Percentiles rank a stretch among this genome's conserved stretches.
Conservation (phyloP, 2,888 invertebrate species). For the Steinernema hermaphroditum region DNA sequence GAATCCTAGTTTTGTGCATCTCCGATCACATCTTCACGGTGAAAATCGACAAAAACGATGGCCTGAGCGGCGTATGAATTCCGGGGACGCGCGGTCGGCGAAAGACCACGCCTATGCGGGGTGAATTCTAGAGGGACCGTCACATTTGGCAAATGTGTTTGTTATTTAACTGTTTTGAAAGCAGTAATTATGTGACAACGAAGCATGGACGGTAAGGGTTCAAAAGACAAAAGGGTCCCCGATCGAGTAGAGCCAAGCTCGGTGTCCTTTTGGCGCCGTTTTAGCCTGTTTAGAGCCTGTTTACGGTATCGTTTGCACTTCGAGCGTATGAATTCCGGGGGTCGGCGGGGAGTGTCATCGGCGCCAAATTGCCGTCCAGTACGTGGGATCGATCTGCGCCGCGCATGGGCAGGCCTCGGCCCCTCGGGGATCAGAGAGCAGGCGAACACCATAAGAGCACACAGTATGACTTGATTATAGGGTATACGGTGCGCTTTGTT, state of each 20-base stretch:
- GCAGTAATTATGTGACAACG: slow-evolving; percentile 30
- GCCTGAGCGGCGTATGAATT: slow-evolving; percentile 12
- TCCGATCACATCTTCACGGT: too few relatives aligned
- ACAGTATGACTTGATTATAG: background rate
- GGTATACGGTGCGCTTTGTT: background rate
- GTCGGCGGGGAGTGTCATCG: slow-evolving; percentile 22
- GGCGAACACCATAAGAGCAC: background rate
- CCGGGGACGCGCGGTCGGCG: slow-evolving; percentile 8
- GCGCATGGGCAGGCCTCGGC: slow-evolving; percentile 10
- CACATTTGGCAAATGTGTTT: slow-evolving; percentile 31
- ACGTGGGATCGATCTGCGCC: slow-evolving; percentile 27
- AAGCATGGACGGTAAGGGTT: background rate
- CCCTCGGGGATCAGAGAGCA: slow-evolving; percentile 23
- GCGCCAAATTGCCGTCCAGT: slow-evolving; percentile 33
- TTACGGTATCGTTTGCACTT: background rate
- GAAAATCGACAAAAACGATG: background rate
- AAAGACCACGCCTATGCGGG: slow-evolving; percentile 28
- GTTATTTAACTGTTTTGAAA: slow-evolving; percentile 30
- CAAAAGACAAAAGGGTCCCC: background rate
- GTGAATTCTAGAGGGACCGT: slow-evolving; percentile 30
- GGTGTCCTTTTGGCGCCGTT: background rate
- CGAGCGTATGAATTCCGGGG: slow-evolving; percentile 38
- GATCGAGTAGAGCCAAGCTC: background rate
- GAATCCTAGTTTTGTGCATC: too few relatives aligned
- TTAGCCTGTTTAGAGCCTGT: background rate